Evolutionary conservation across 2,888 invertebrate species (phyloP).

Genomic region (Eucriotettix oculatus): DNA sequence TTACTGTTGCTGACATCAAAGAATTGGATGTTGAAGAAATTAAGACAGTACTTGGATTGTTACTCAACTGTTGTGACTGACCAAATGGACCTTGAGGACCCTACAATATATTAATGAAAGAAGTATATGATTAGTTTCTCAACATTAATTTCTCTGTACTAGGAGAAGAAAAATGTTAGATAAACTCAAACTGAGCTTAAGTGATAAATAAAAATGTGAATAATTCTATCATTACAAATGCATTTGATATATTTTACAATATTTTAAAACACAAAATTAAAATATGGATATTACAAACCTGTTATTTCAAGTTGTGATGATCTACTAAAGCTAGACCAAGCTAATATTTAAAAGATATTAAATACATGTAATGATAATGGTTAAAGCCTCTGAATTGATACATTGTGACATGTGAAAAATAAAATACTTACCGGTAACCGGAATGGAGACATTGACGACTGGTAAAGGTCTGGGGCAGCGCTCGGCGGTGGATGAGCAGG

Average conservation of each 20-base stretch:
- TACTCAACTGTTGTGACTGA: slow-evolving; percentile 62
- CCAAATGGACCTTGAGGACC: slow-evolving; percentile 39
- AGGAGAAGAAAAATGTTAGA: too few species aligned
- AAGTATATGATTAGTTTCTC: neutral
- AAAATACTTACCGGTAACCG: slow-evolving; percentile 26
- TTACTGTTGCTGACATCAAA: slow-evolving; percentile 75
- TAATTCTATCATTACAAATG: neutral
- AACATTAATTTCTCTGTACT: too few species aligned
- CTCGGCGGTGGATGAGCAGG: slow-evolving; percentile 37
- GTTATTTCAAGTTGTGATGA: too few species aligned
- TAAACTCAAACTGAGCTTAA: too few species aligned
- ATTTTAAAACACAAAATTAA: too few species aligned
- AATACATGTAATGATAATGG: too few species aligned
- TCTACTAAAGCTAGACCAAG: too few species aligned
- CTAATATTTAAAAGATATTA: too few species aligned
- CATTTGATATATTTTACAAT: too few species aligned
- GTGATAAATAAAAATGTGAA: too few species aligned
- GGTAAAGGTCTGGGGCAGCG: slow-evolving; percentile 53
- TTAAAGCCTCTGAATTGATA: too few species aligned
- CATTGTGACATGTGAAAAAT: neutral
- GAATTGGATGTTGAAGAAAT: slow-evolving; percentile 78
- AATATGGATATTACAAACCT: too few species aligned
- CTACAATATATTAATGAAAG: slow-evolving; percentile 14
- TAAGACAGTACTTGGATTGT: slow-evolving; percentile 72
- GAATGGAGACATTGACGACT: slow-evolving; percentile 41